These are phyloP conservation scores for Pipra filicauda DNA, from an alignment of 2,113 vertebrate genomes.

Conservation along the genomic window DNA sequence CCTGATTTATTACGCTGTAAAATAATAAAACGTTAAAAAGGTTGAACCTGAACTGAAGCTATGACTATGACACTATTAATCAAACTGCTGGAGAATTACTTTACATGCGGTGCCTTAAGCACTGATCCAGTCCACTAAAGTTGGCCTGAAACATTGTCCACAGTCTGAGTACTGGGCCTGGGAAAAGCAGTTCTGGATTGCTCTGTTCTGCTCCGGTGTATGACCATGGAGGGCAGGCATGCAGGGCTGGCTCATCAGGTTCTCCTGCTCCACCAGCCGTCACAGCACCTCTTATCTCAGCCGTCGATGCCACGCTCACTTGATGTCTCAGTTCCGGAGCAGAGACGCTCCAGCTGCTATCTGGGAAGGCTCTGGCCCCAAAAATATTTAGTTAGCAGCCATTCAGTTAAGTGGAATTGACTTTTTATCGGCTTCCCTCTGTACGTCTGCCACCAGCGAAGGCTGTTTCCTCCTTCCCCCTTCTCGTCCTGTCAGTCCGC, in stretches of 20 bases:
- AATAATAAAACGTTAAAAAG: slow-evolving; percentile 73
- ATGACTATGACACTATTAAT: slow-evolving; percentile 67
- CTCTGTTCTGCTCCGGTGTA: neutral
- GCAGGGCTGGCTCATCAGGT: neutral
- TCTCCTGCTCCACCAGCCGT: neutral
- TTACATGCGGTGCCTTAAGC: slow-evolving; percentile 42
- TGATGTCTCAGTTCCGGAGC: slow-evolving; percentile 83
- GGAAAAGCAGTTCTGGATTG: neutral
- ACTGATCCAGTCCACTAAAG: slow-evolving; percentile 35
- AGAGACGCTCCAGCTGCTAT: slow-evolving; percentile 56
- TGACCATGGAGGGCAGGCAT: neutral
- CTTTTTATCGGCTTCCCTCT: slow-evolving; percentile 91
- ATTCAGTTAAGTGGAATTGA: slow-evolving; percentile 97
- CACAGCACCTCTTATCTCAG: neutral
- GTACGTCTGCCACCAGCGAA: slow-evolving; percentile 86
- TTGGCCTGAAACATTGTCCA: slow-evolving; percentile 35
- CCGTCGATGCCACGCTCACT: slow-evolving; percentile 21
- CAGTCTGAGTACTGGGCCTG: neutral
- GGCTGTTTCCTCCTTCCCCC: slow-evolving; percentile 79
- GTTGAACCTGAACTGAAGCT: slow-evolving; percentile 69
- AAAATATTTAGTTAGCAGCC: slow-evolving; percentile 97
- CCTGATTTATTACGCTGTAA: slow-evolving; percentile 69
- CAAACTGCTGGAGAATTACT: slow-evolving; percentile 61
- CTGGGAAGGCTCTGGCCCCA: slow-evolving; percentile 69
- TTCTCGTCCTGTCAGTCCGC: slow-evolving; percentile 81